A percentile compares a stretch with the other conserved stretches of the same genome.
These are phyloP conservation scores for Patella caerulea DNA, from an alignment of 2,888 invertebrate genomes.

Conservation along the genomic window DNA sequence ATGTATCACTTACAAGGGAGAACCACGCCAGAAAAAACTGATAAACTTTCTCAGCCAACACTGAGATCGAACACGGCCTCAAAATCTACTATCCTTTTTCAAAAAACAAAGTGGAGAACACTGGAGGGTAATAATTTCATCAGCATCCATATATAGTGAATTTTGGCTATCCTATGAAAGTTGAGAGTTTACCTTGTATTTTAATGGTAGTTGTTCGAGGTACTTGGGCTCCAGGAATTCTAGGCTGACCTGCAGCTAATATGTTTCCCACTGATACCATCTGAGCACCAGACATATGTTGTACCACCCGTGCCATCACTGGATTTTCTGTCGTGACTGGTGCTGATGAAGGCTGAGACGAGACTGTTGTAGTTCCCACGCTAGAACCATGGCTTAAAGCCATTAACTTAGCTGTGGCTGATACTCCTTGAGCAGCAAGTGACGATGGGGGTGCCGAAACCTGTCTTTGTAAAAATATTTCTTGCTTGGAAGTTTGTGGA, in stretches of 20 bases:
- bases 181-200: slow-evolving; percentile 49
- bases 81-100: slow-evolving; percentile 7
- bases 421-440: slow-evolving; percentile 36
- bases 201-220: slow-evolving; percentile 50
- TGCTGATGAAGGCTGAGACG: slow-evolving; percentile 8
- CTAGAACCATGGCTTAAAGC: slow-evolving; percentile 21
- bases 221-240: slow-evolving; percentile 23
- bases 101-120: not conserved
- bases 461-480: slow-evolving; percentile 13
- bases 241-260: slow-evolving; percentile 39
- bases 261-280: slow-evolving; percentile 59
- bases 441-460: slow-evolving; percentile 36
- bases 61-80: not conserved
- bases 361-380: slow-evolving; percentile 8
- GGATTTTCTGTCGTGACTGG: slow-evolving; percentile 42
- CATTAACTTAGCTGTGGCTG: slow-evolving; percentile 32
- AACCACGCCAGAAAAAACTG: not conserved
- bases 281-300: slow-evolving; percentile 55
- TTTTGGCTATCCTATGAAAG: no score
- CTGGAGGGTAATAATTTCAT: not conserved
- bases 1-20: not conserved
- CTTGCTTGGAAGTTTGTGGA: not conserved
- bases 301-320: slow-evolving; percentile 59
- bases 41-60: no score
- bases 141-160: no score